Conservation (phyloP, 2,113 vertebrate genomes). For the Larimichthys polyactis region DNA sequence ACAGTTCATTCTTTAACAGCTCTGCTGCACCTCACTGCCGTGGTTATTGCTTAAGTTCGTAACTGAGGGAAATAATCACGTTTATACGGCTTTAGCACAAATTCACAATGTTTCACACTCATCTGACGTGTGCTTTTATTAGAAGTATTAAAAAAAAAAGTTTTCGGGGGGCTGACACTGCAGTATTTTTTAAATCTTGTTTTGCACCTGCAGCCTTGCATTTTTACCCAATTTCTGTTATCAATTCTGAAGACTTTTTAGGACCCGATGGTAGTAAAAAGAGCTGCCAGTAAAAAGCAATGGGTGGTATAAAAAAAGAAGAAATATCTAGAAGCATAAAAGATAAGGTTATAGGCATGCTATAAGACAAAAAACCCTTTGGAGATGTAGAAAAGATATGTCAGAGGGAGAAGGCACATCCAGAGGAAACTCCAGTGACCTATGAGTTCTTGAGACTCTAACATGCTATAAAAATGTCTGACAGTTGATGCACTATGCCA, state of each 20-base stretch:
- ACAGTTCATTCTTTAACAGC: constrained; percentile 56
- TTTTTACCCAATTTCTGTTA: constrained; percentile 31
- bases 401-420: constrained; percentile 16
- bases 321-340: constrained; percentile 31
- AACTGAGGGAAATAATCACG: constrained; percentile 31
- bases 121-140: constrained; percentile 43
- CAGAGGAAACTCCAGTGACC: constrained; percentile 25
- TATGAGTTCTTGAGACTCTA: constrained; percentile 7
- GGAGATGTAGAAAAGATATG: constrained; percentile 27
- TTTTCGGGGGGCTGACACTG: not conserved
- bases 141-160: constrained; percentile 40
- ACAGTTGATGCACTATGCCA: constrained; percentile 4
- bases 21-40: constrained; percentile 21
- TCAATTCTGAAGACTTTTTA: constrained; percentile 19
- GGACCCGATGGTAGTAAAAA: constrained; percentile 6
- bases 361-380: constrained; percentile 36
- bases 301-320: constrained; percentile 9
- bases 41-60: constrained; percentile 23
- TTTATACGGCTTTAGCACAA: constrained; percentile 20
- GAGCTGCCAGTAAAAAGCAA: constrained; percentile 3
- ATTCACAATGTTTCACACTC: constrained; percentile 38
- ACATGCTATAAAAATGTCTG: not conserved
- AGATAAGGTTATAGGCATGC: constrained; percentile 17
- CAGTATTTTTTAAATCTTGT: constrained; percentile 32
- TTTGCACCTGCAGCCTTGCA: constrained; percentile 39